Evolutionary conservation across 2,888 invertebrate species (phyloP).

Genomic region (Idaea dimidiata): DNA sequence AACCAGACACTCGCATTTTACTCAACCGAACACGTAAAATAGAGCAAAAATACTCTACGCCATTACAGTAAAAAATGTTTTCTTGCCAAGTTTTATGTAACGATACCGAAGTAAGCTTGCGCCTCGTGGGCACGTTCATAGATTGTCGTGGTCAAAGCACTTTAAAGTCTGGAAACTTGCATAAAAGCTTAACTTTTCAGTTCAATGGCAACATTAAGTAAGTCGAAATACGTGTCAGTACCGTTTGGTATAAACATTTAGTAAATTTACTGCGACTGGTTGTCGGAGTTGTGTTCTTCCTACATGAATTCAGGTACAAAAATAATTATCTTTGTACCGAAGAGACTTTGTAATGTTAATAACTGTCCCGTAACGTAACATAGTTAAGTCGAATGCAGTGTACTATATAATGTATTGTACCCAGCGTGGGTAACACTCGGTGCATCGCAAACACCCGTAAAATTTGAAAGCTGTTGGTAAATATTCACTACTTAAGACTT

Average conservation of each 20-base stretch:
- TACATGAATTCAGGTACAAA: neutral
- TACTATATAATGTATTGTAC: neutral
- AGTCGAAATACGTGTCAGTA: conserved; percentile 14
- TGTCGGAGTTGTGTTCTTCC: neutral
- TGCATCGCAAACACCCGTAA: neutral
- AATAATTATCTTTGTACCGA: neutral
- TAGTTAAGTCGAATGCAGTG: neutral
- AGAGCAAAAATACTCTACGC: conserved; percentile 14
- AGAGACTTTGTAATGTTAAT: neutral
- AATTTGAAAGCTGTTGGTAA: no score
- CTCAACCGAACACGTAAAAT: conserved; percentile 3
- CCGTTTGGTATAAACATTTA: conserved; percentile 2
- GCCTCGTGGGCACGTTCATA: conserved; percentile 18
- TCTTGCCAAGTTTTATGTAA: conserved; percentile 18
- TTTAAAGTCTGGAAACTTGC: neutral
- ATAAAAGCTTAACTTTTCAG: conserved; percentile 1
- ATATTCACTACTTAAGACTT: no score
- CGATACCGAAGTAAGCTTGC: conserved; percentile 15
- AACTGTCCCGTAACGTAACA: neutral
- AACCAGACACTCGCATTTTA: neutral
- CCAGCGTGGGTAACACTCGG: neutral
- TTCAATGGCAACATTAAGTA: conserved; percentile 17
- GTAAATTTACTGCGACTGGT: neutral
- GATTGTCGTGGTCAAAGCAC: conserved; percentile 17
- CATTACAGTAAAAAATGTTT: conserved; percentile 21